Conservation (phyloP, 1,140 invertebrate genomes). For the Holcopasites calliopsidis region DNA sequence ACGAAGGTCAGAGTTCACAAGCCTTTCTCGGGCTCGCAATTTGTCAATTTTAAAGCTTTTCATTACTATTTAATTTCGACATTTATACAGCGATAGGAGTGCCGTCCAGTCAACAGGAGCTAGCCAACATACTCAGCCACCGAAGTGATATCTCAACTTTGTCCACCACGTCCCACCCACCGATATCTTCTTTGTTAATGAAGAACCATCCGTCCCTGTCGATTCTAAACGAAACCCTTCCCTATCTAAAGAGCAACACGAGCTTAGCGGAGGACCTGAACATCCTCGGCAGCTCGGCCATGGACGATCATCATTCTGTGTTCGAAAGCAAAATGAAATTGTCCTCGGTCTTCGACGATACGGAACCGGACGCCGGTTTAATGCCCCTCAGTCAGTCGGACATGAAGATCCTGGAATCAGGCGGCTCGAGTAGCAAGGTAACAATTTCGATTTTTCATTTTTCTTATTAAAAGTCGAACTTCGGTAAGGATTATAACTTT, state of each 20-base stretch:
- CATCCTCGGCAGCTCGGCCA: conserved; percentile 50
- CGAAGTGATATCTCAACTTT: conserved; percentile 56
- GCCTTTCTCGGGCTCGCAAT: too few species aligned
- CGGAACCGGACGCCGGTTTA: conserved; percentile 56
- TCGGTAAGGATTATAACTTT: not conserved
- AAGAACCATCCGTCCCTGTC: conserved; percentile 58
- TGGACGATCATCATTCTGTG: conserved; percentile 58
- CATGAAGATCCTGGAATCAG: conserved; percentile 55
- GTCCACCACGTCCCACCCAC: conserved; percentile 46
- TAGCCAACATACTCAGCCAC: conserved; percentile 58
- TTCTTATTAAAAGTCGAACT: not conserved
- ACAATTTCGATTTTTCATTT: not conserved
- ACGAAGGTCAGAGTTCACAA: conserved; percentile 49
- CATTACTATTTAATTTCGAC: not conserved
- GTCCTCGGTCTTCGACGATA: conserved; percentile 62
- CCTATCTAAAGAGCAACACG: conserved; percentile 63
- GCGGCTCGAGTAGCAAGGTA: conserved; percentile 43
- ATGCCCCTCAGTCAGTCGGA: conserved; percentile 55
- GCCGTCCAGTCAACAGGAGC: conserved; percentile 55
- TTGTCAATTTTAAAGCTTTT: not conserved
- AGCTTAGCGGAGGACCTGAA: conserved; percentile 62
- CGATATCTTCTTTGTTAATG: conserved; percentile 53
- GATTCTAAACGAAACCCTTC: conserved; percentile 57
- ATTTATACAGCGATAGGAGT: conserved; percentile 39
- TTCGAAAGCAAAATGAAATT: conserved; percentile 64